Conservation (phyloP, 2,113 vertebrate species). For the Marcusenius ussheri region DNA sequence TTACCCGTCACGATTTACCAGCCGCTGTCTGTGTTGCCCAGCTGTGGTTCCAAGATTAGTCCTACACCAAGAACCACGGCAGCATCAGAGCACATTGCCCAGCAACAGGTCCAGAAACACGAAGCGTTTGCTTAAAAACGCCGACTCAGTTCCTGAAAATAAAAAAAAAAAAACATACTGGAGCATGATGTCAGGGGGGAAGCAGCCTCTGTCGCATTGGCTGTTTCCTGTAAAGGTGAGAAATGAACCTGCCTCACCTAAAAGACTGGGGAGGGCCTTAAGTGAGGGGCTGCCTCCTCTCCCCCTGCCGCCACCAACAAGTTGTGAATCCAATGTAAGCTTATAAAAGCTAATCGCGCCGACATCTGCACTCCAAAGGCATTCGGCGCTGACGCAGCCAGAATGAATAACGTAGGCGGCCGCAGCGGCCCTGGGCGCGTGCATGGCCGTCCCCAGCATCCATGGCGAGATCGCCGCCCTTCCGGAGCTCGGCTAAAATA, state of each 20-base stretch:
- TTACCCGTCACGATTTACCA: conserved; percentile 52
- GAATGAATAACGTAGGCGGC: conserved; percentile 18
- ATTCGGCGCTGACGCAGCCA: not conserved
- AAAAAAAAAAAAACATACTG: not conserved
- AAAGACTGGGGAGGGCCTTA: not conserved
- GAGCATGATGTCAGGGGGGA: not conserved
- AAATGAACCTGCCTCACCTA: not conserved
- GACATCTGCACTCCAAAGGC: conserved; percentile 11
- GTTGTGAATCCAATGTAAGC: not conserved
- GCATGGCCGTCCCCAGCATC: not conserved
- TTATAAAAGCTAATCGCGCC: conserved; percentile 16
- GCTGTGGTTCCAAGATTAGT: not conserved
- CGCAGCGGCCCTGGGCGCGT: conserved; percentile 3
- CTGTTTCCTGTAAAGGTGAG: not conserved
- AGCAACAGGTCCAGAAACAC: not conserved
- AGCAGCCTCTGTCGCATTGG: not conserved
- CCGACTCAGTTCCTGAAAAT: not conserved
- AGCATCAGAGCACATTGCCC: not conserved
- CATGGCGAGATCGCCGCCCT: not conserved
- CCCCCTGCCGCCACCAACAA: no score
- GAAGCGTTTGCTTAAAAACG: not conserved
- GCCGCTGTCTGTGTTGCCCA: not conserved
- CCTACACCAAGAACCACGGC: not conserved
- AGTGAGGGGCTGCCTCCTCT: not conserved
- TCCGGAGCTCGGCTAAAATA: not conserved